Evolutionary conservation across 1,140 invertebrate genomes (phyloP).

Genomic region (Phocides pigmalion): DNA sequence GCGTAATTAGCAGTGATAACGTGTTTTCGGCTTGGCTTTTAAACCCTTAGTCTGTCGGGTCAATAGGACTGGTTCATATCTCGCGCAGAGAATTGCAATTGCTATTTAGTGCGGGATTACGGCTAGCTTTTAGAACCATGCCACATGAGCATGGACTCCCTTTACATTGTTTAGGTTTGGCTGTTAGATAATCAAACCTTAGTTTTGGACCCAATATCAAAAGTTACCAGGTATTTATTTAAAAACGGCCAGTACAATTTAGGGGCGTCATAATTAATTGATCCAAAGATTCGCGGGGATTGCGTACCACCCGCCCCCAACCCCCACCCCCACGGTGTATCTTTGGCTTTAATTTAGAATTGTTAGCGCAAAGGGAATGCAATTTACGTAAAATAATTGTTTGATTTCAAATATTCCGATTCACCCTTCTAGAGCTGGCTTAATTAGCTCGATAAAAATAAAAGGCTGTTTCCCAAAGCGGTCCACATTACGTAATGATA

Average conservation of each 20-base stretch:
- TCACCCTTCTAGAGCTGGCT: slow-evolving; percentile 51
- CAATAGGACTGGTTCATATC: no score
- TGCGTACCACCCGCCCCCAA: slow-evolving; percentile 49
- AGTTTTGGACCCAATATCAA: background rate
- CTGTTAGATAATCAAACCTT: background rate
- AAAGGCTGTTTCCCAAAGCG: slow-evolving; percentile 25
- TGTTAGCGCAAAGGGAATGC: slow-evolving; percentile 78
- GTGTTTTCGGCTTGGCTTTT: no score
- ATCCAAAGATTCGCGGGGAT: slow-evolving; percentile 74
- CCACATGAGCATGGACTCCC: no score
- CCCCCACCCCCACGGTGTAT: slow-evolving; percentile 61
- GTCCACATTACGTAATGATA: slow-evolving; percentile 30
- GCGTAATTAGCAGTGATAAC: no score
- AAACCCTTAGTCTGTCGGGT: no score
- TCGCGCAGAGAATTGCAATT: no score
- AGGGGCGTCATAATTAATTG: slow-evolving; percentile 76
- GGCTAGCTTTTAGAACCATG: no score
- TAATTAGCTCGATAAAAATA: slow-evolving; percentile 62
- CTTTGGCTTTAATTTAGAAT: slow-evolving; percentile 80
- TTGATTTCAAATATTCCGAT: slow-evolving; percentile 73
- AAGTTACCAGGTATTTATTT: slow-evolving; percentile 47
- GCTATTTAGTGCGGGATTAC: no score
- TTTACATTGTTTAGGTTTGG: no score
- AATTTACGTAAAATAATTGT: slow-evolving; percentile 82
- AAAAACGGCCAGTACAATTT: slow-evolving; percentile 71